phyloP scores from a whole-genome alignment of 1,140 invertebrate genomes.

The Colletes latitarsis region DNA sequence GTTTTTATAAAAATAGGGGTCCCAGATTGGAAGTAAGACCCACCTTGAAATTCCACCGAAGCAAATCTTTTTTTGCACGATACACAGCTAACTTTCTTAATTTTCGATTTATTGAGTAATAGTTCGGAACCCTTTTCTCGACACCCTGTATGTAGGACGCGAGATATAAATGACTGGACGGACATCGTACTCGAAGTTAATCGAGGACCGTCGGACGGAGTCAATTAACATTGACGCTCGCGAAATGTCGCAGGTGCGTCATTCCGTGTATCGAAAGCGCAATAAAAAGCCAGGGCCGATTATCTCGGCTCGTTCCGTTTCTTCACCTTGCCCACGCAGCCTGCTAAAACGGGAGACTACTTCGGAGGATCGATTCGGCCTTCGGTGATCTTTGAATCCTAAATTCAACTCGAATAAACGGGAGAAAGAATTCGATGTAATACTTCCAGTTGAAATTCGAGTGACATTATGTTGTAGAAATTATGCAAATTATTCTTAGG shows the following conservation, averaged over 20 bases:
- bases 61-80: no score
- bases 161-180: neutral
- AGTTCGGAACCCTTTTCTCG: no score
- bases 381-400: constrained; percentile 4
- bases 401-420: constrained; percentile 24
- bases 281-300: neutral
- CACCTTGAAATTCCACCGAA: no score
- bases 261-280: neutral
- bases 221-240: constrained; percentile 2
- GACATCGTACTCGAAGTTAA: neutral
- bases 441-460: constrained; percentile 3
- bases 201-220: neutral
- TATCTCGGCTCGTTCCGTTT: constrained; percentile 9
- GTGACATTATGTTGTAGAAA: neutral
- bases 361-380: neutral
- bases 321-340: constrained; percentile 14
- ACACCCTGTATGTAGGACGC: neutral
- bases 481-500: constrained; percentile 1
- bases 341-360: neutral
- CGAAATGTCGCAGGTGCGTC: constrained; percentile 16
- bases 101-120: no score
- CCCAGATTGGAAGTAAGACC: no score
- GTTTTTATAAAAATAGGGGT: no score
- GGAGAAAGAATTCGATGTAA: neutral
- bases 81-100: no score